These are phyloP conservation scores for Drosophila hawaiiensis DNA, from an alignment of 2,888 invertebrate genomes.

Conservation along the genomic window DNA sequence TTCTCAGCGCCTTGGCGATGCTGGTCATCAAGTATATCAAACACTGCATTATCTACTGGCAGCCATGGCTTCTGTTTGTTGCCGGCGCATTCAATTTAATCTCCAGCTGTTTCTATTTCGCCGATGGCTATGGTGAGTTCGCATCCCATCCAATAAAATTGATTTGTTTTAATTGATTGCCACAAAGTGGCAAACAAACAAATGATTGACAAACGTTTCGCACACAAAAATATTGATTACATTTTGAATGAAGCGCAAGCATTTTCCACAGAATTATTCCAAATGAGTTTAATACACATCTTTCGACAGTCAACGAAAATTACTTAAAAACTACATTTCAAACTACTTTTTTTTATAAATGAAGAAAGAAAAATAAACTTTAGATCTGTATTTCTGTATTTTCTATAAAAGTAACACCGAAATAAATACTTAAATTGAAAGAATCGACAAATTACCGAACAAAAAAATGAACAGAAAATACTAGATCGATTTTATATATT, in stretches of 20 bases:
- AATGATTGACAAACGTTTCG: background rate
- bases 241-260: background rate
- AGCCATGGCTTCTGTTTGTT: conserved; percentile 70
- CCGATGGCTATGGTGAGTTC: conserved; percentile 78
- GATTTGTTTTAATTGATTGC: background rate
- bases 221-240: background rate
- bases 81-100: conserved; percentile 75
- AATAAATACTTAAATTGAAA: background rate
- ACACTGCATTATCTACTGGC: conserved; percentile 81
- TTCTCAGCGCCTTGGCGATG: conserved; percentile 64
- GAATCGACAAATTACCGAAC: background rate
- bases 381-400: too few species aligned
- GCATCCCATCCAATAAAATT: background rate
- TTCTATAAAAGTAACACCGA: background rate
- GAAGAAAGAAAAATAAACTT: too few species aligned
- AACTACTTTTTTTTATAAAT: background rate
- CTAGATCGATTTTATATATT: background rate
- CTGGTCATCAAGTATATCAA: conserved; percentile 73
- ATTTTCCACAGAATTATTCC: background rate
- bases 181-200: background rate
- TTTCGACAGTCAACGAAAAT: background rate
- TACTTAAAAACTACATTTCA: background rate
- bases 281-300: background rate
- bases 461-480: background rate
- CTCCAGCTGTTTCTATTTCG: conserved; percentile 83